Percentiles rank a stretch among this genome's conserved stretches.
These are phyloP conservation scores for Drosophila subpulchrella DNA, from an alignment of 1,140 invertebrate genomes.

Conservation along the genomic window DNA sequence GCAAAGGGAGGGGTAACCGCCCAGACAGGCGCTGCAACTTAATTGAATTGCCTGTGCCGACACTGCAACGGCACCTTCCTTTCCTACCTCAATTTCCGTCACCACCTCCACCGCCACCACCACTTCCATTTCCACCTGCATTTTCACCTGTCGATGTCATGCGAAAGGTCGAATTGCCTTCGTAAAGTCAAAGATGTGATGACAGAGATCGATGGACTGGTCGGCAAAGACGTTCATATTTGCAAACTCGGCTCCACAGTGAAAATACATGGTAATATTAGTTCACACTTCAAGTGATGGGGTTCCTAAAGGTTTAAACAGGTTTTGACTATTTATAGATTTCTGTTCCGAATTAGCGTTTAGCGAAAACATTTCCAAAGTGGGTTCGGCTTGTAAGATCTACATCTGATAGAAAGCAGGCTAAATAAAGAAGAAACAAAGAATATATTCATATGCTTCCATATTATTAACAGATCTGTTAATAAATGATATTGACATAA, in stretches of 20 bases:
- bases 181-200: conserved; percentile 37
- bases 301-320: neutral
- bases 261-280: neutral
- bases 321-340: neutral
- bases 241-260: neutral
- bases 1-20: neutral
- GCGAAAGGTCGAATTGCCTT: conserved; percentile 43
- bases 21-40: conserved; percentile 60
- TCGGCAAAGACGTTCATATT: conserved; percentile 13
- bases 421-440: too few relatives aligned
- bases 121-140: neutral
- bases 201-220: conserved; percentile 66
- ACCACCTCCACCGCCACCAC: neutral
- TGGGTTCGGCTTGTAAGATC: too few relatives aligned
- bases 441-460: too few relatives aligned
- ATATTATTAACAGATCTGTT: too few relatives aligned
- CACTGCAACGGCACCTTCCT: conserved; percentile 1
- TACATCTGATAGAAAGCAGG: too few relatives aligned
- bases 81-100: neutral
- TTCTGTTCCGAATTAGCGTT: neutral
- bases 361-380: too few relatives aligned
- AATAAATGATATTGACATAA: too few relatives aligned
- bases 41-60: conserved; percentile 72
- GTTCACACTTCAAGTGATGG: conserved; percentile 2
- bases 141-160: conserved; percentile 39